phyloP scores from a whole-genome alignment of 2,797 vertebrate species.

The Rhabdophis nuchalis region DNA sequence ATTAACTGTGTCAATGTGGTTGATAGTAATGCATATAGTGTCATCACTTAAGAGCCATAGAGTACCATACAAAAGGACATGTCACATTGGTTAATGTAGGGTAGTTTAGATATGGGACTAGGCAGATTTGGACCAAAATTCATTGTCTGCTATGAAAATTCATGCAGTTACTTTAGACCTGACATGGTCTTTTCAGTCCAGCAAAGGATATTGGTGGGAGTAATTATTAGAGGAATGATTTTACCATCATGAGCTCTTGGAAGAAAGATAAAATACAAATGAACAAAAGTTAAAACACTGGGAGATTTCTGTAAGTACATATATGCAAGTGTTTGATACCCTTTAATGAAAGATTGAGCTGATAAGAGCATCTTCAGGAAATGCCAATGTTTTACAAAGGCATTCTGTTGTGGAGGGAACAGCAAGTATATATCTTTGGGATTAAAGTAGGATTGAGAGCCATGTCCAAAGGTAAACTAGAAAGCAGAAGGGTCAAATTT shows the following conservation, averaged over 20 bases:
- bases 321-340: background rate
- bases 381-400: background rate
- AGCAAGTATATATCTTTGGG: background rate
- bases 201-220: background rate
- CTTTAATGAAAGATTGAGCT: background rate
- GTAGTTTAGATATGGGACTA: background rate
- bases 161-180: background rate
- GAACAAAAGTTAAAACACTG: background rate
- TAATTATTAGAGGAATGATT: background rate
- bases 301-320: background rate
- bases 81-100: background rate
- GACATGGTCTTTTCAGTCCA: background rate
- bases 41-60: background rate
- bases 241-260: background rate
- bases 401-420: background rate
- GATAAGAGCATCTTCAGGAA: background rate
- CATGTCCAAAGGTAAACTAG: background rate
- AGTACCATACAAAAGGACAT: background rate
- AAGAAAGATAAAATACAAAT: background rate
- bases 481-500: background rate
- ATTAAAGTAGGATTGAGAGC: background rate
- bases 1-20: background rate
- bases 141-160: background rate
- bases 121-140: background rate
- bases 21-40: fast-evolving